Base-by-base conservation (phyloP, 92 coral and sea anemone species). In the Parazoanthus darwini region DNA sequence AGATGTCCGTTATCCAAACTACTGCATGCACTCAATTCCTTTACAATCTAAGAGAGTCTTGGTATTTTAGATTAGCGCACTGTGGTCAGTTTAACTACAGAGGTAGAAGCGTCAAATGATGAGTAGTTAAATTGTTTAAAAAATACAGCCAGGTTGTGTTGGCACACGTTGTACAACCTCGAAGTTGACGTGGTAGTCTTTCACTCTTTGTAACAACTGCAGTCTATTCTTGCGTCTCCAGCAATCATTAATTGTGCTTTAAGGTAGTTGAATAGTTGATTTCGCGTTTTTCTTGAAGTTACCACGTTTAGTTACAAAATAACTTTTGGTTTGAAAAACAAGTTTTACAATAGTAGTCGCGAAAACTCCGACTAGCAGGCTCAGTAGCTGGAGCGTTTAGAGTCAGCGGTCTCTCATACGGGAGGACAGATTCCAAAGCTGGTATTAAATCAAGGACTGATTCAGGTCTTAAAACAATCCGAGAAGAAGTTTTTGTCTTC, bases 1-100 rank as follows among this genome's bases (percentile, higher is more conserved):
- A 72, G 77, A 72, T 72, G 77, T 72, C 42, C 33, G 33, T 72
- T 29, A 72, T 70, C 75, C 75, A 70, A 70, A 25, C 75, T 70
- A 70, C 75, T 23, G 75, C 37, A 29, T 23, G 75, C 37, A 29
- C 37, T 9, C 5, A 42, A 72, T 2, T 25, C 77, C 33, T 68
- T 68, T 26, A 68, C 74, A 72, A 72, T 72, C 77, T 72, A 54
- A 13, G 59, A 13, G 59, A 54, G 3, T 54, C 59, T 18, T 0
- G 42, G 77, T 15, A 29, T 72, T 25, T 72, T 72, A 8, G 9
- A 8, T 7, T 72, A 72, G 16, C 39, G 77, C 77, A 2, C 20
- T 4, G 39, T 15, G 77, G 3, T 29, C 33, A 29, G 33, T 72
- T 72, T 72, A 72, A 70, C 75, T 23, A 70, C 33, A 70, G 75